Base-by-base conservation (phyloP, 2,113 vertebrate species). In the Mola mola region DNA sequence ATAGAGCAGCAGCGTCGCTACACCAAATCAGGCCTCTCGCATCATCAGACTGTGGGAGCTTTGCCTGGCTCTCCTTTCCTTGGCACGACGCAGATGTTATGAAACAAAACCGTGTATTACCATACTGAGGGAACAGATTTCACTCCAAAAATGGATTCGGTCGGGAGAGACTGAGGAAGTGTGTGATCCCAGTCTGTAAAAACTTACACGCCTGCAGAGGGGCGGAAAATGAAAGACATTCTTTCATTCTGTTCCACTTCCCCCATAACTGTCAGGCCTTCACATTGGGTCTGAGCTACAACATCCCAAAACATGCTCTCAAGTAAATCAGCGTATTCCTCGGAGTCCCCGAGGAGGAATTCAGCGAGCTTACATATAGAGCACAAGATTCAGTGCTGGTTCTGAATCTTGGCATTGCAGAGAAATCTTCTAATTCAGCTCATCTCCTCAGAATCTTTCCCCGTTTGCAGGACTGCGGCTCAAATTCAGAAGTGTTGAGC, bases 141-240 rank as follows among this genome's bases (percentile, higher is more conserved):
- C 42, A 22, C 47, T 75, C 75, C 66, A 79, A 42, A 75, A 67
- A 82, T 74, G 73, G 37, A 47, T 80, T 65, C 63, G 61, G 59
- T 70, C 10, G 11, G 25, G 68, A 43, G 52, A 55, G 22, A 21
- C 51, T 15, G 40, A 66, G 65, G 44, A 72, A 72, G 52, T 72
- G 38, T 66, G 52, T 70, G 77, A 76, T 77, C 75, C 71, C 40
- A 37, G 75, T 87, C 88, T 90, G 88, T 73, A 62, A 78, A 75
- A 66, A 64, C 63, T 84, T 89, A 84, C 69, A 88, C 69, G 72
- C 75, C 75, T 75, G 52, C 68, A 62, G 66, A 33, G 48, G 69
- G 78, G 79, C 66, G 69, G 76, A 87, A 83, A 82, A 88, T 78
- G 44, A 77, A 84, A 88, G 79, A 79, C 85, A 87, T 66, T 63